Evolutionary conservation across 2,113 vertebrate genomes (phyloP), one percentile per base, ranked within the genome.

Genomic region (Dolichotis patagonum): DNA sequence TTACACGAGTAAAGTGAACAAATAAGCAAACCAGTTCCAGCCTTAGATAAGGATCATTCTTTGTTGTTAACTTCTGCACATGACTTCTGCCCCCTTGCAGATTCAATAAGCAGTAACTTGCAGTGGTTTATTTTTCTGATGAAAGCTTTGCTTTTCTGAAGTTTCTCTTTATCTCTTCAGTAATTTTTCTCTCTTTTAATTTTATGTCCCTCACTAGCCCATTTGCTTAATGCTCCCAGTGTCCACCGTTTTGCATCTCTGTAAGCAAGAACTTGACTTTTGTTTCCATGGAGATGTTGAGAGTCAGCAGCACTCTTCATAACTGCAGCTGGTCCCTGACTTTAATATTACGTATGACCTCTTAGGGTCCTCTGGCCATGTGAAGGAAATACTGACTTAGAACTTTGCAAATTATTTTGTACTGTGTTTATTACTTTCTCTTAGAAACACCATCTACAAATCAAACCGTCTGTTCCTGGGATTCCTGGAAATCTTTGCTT

Each of bases 401-500:
- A 82, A 69, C 46, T 89, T 91, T 56, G 73, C 60, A 73, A 75
- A 58, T 82, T 67, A 80, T 63, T 95, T 91, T 90, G 11, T 92
- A 41, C 13, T n/a, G 1, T 58, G 30, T 84, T 93, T 96, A 38
- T 56, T 88, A 97, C 12, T 65, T 32, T 26, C 6, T 78, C 63
- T 87, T 52, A 28, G 56, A 88, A 67, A 4, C 32, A 65, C 26
- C 88, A 24, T 9, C 54, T 7, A 67, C 17, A 75, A 92, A 96
- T 92, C 30, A 88, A 90, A 60, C 14, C 28, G 0, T 90, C 20
- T 85, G n/a, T 54, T 7, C 20, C 65, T 77, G 73, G 6, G 16
- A 91, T 54, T 97, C 91, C 52, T 80, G 54, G 35, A 67, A 89
- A 96, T 81, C 49, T 95, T 95, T 83, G 41, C n/a, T 93, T 32